Conservation (phyloP, 1,140 invertebrate species). For the Sarcophaga peregrina region DNA sequence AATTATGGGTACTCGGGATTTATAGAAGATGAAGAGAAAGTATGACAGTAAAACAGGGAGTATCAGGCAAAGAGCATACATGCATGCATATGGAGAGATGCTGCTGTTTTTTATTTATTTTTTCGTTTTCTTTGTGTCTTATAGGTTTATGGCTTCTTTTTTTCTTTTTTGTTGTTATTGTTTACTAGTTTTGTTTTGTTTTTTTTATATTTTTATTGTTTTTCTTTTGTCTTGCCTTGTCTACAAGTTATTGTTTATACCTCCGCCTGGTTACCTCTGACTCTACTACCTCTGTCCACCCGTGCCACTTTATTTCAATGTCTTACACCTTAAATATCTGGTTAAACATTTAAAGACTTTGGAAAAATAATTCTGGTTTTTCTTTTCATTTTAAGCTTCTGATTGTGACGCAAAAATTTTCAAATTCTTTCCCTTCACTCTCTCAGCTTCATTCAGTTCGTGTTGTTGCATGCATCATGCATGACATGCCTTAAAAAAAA, state of each 20-base stretch:
- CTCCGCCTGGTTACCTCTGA: neutral
- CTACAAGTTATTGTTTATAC: constrained; percentile 11
- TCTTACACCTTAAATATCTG: neutral
- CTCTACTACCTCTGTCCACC: no score
- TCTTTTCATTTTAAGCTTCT: neutral
- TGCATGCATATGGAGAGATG: neutral
- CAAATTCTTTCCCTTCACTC: neutral
- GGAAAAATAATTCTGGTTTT: neutral
- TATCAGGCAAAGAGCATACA: neutral
- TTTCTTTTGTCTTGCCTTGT: neutral
- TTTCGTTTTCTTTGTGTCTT: neutral
- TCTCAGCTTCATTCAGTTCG: neutral
- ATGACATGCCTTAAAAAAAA: neutral
- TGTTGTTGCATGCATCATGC: neutral
- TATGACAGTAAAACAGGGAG: neutral
- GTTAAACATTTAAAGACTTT: constrained; percentile 6
- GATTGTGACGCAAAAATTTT: constrained; percentile 9
- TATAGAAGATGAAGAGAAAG: neutral
- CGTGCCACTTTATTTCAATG: no score
- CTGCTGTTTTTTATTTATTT: neutral
- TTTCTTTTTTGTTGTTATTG: neutral
- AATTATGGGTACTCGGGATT: neutral
- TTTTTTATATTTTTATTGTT: neutral
- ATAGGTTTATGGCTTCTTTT: neutral
- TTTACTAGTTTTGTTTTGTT: neutral